Base-by-base conservation (phyloP, 2,888 invertebrate species). In the Magallana nippona region DNA sequence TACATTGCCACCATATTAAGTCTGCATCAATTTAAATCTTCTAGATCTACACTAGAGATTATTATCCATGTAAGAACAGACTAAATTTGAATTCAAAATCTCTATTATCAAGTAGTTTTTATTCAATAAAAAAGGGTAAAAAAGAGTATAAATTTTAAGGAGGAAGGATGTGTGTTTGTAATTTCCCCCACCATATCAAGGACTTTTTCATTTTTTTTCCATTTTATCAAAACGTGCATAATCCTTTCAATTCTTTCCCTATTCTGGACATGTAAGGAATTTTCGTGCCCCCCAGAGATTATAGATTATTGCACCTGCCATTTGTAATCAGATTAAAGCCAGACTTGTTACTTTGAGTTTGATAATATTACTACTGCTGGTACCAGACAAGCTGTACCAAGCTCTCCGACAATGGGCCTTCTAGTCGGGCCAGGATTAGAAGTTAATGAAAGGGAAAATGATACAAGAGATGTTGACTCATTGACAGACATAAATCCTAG, bases 301-400 rank as follows among this genome's bases (percentile, higher is more conserved):
- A 71, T 22, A 32, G 22, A 71, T 71, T 11, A 71, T 71, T 71
- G 32, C 71, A 71, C 71, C 71, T 71, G 71, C 27, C 27, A 2
- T 11, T 27, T 32, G 71, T 71, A 71, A 71, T 71, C 71, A 71
- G 71, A 71, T 71, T 71, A 71, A 27, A 63, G 13, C n/a, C 63
- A 63, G 63, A 63, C 63, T 63, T 63, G 63, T 63, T 63, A 63
- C 71, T 15, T 0, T 71, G 71, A 15, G 22, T 71, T 22, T 71
- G 71, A 27, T 13, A 27, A 13, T 27, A 71, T 71, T 27, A 60
- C 60, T 19, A 10, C 19, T 19, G n/a, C 19, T 60, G n/a, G 19
- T 60, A 19, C 60, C 17, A 19, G 19, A n/a, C 19, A 71, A 71
- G 32, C 2, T 71, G 15, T 27, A 71, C 71, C 27, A 71, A 71